Conservation (phyloP, 1,140 invertebrate genomes). For the Aphaenogaster ashmeadi region DNA sequence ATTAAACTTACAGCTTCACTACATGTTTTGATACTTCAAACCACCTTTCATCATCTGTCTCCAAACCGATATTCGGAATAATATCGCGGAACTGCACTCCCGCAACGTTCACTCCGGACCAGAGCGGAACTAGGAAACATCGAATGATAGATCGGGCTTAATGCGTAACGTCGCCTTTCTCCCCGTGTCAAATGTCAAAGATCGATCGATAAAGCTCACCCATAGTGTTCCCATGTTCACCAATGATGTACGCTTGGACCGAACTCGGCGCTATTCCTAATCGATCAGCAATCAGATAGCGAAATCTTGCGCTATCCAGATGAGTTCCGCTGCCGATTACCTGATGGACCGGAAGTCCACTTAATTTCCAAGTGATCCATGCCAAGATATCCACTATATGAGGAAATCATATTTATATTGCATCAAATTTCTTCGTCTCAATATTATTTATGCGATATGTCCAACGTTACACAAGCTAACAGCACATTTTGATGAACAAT, state of each 20-base stretch:
- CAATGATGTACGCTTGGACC: constrained; percentile 89
- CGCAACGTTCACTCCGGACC: constrained; percentile 90
- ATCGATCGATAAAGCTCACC: constrained; percentile 82
- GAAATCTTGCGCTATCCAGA: constrained; percentile 90
- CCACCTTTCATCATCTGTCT: constrained; percentile 88
- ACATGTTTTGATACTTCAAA: constrained; percentile 87
- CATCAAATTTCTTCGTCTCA: background rate
- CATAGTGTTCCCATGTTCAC: constrained; percentile 90
- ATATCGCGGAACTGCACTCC: constrained; percentile 89
- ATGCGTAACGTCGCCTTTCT: constrained; percentile 60
- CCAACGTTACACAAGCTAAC: background rate
- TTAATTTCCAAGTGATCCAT: constrained; percentile 91
- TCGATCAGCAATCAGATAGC: constrained; percentile 88
- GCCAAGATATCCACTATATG: constrained; percentile 89
- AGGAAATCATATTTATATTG: constrained; percentile 36
- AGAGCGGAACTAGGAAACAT: constrained; percentile 88
- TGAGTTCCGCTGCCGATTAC: constrained; percentile 90
- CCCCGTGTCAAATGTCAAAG: constrained; percentile 26
- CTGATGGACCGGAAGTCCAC: constrained; percentile 88
- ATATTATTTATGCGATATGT: background rate
- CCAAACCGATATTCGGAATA: constrained; percentile 87
- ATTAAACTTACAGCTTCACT: constrained; percentile 85
- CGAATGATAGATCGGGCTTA: constrained; percentile 48
- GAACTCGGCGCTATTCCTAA: constrained; percentile 88
- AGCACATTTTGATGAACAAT: background rate